Evolutionary conservation across 2,888 invertebrate genomes (phyloP), one percentile per base, ranked within the genome.

Genomic region (Metellina segmentata): DNA sequence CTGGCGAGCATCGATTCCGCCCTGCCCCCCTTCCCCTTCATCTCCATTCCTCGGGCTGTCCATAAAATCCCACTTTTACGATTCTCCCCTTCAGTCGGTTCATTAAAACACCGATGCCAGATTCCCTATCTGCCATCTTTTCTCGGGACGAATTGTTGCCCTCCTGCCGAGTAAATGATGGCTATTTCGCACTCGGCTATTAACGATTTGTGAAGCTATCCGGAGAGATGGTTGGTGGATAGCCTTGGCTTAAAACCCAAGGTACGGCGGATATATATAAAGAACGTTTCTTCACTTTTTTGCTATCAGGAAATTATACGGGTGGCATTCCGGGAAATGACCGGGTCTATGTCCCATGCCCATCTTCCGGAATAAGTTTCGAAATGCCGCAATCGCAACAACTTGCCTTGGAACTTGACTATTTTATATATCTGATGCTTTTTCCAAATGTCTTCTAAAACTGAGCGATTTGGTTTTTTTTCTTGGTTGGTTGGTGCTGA

Each of bases 31-130:
- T 4, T 4, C 34, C 34, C n/a, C 61, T 48, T 34, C n/a, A 81
- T 69, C 61, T 74, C 77, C 53, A 83, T 90, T 90, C 85, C 91
- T 82, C n/a, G 5, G 71, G 71, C 19, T 53, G 61, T 52, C 86
- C 91, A 87, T 91, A 91, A 91, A 91, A 91, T 82, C 86, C 87
- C 70, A 90, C 91, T 91, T 61, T 90, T 82, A 91, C 87, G 91
- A 90, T 90, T 81, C 86, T 13, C 72, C 71, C 89, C 52, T 77
- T 61, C 70, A 48, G 49, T 61, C 70, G 82, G 16, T 91, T 86
- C 91, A 91, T 91, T 91, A 87, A 90, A 87, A 87, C 71, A 71
- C 53, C 75, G 71, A 49, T 61, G 81, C 81, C 75, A 77, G 77
- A 75, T 81, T 85, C 90, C 49, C 16, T 48, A 90, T 78, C 75